Evolutionary conservation across 1,140 invertebrate genomes (phyloP).

Genomic region (Andrena cerasifolii): DNA sequence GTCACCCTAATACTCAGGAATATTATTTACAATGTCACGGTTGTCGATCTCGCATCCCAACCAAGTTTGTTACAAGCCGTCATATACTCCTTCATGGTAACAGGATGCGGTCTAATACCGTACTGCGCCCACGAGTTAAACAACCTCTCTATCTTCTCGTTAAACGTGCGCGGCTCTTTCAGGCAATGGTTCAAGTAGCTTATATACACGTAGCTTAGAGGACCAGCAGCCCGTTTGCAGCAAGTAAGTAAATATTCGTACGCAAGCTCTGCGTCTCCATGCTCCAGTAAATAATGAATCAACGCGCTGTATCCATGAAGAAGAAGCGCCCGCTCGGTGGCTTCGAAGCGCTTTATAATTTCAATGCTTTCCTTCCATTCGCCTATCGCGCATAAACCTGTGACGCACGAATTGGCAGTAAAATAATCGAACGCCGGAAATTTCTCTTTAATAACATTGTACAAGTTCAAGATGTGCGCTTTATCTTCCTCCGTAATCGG

Average conservation of each 20-base stretch:
- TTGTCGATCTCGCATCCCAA: slow-evolving; percentile 72
- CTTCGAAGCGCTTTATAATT: slow-evolving; percentile 84
- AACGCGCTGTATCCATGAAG: slow-evolving; percentile 78
- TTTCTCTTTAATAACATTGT: slow-evolving; percentile 81
- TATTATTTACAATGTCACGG: slow-evolving; percentile 64
- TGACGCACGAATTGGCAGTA: slow-evolving; percentile 84
- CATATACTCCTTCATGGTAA: slow-evolving; percentile 40
- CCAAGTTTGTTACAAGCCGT: slow-evolving; percentile 55
- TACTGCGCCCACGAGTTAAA: slow-evolving; percentile 76
- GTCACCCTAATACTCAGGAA: neutral
- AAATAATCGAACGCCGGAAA: slow-evolving; percentile 84
- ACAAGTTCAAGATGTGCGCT: slow-evolving; percentile 83
- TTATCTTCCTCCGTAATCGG: slow-evolving; percentile 80
- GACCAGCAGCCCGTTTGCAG: slow-evolving; percentile 9
- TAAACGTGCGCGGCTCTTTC: slow-evolving; percentile 70
- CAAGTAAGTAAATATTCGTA: slow-evolving; percentile 79
- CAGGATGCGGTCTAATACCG: slow-evolving; percentile 44
- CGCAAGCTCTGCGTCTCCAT: slow-evolving; percentile 82
- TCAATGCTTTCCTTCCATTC: slow-evolving; percentile 85
- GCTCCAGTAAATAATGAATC: slow-evolving; percentile 83
- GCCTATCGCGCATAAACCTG: slow-evolving; percentile 84
- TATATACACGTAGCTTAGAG: slow-evolving; percentile 71
- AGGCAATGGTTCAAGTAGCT: slow-evolving; percentile 80
- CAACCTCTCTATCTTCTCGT: slow-evolving; percentile 80
- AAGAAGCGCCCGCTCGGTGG: slow-evolving; percentile 56